These are phyloP conservation scores for Thamnophis sirtalis DNA, from an alignment of 2,113 vertebrate genomes.

Conservation along the genomic window DNA sequence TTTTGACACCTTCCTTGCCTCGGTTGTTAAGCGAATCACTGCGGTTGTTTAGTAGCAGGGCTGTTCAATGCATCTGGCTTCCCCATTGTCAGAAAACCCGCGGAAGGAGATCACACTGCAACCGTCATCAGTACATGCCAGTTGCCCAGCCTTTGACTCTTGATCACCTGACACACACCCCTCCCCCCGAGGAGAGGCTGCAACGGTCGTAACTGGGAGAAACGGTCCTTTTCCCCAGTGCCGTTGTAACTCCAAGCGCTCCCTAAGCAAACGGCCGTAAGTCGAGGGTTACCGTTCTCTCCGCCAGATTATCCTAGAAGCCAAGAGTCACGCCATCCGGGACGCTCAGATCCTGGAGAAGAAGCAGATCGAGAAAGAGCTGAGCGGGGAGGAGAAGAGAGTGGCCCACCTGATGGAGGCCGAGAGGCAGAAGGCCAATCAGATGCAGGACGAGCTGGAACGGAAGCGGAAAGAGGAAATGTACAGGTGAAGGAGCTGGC, in stretches of 20 bases:
- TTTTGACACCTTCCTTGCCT: too few relatives aligned
- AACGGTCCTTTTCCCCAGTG: too few relatives aligned
- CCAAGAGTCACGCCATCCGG: conserved; percentile 83
- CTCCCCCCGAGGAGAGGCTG: not conserved
- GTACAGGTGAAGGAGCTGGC: conserved; percentile 57
- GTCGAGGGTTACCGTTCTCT: not conserved
- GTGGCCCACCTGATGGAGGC: conserved; percentile 85
- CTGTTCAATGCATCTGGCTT: too few relatives aligned
- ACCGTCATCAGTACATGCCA: too few relatives aligned
- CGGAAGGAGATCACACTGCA: too few relatives aligned
- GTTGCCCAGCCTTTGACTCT: not conserved
- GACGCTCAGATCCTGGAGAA: conserved; percentile 85
- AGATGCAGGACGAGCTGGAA: conserved; percentile 72
- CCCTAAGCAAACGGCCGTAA: not conserved
- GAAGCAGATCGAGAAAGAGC: conserved; percentile 69
- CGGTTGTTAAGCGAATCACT: too few relatives aligned
- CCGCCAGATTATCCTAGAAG: conserved; percentile 75
- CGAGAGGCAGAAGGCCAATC: conserved; percentile 70
- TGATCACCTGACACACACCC: accelerated
- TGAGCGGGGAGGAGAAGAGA: conserved; percentile 78
- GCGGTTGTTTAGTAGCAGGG: too few relatives aligned
- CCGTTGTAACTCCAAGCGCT: not conserved
- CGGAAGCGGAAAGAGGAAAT: conserved; percentile 70
- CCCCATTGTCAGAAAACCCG: too few relatives aligned
- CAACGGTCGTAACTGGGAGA: too few relatives aligned